Evolutionary conservation across 2,888 invertebrate genomes (phyloP).

Genomic region (Sylvicola fuscatus): DNA sequence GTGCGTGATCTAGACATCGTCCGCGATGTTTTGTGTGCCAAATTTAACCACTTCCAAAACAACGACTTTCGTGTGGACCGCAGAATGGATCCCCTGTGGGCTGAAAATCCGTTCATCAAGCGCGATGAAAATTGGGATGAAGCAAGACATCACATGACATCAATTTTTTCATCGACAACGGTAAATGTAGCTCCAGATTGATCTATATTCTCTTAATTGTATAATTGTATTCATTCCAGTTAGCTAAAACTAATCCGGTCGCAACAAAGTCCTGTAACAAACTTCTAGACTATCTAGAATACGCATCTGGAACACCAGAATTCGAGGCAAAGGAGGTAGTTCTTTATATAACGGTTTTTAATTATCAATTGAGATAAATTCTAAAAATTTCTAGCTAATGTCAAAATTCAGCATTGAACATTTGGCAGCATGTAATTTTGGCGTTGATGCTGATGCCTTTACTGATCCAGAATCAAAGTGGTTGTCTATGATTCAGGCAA

Average conservation of each 20-base stretch:
- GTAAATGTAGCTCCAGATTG: too few species aligned
- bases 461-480: conserved; percentile 6
- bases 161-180: neutral
- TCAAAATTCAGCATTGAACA: conserved; percentile 7
- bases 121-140: neutral
- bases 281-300: conserved; percentile 7
- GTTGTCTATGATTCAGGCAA: too few species aligned
- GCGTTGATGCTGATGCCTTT: conserved; percentile 7
- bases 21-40: conserved; percentile 6
- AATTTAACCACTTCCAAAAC: conserved; percentile 6
- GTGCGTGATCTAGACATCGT: conserved; percentile 7
- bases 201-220: too few species aligned
- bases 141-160: neutral
- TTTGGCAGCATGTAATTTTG: conserved; percentile 5
- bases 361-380: neutral
- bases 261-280: conserved; percentile 3
- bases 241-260: neutral
- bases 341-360: conserved; percentile 3
- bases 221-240: too few species aligned
- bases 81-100: neutral
- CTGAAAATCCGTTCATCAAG: neutral
- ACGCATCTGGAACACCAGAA: conserved; percentile 2
- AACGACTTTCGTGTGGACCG: conserved; percentile 3
- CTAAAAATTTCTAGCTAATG: conserved; percentile 4
- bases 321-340: conserved; percentile 8